Evolutionary conservation across 2,113 vertebrate genomes (phyloP), one percentile per base, ranked within the genome.

Genomic region (Camelus bactrianus): DNA sequence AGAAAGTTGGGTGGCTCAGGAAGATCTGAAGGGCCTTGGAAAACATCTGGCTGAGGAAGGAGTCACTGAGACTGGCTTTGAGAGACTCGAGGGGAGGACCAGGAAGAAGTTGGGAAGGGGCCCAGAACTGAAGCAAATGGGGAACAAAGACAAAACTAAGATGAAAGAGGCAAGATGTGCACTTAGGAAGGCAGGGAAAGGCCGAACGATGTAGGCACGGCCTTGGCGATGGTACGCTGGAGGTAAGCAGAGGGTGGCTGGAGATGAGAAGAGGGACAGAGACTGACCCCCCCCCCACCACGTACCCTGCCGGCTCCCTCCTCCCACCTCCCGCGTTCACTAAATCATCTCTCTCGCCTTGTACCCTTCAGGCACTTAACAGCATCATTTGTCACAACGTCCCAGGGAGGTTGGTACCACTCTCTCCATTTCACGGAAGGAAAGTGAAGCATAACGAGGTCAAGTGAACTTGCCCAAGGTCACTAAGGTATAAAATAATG

Each of bases 361-460:
- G 10, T 52, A 20, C 8, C 5, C 52, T 22, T 16, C 50, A 17
- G 14, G 72, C 7, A 1, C 16, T 2, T 20, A 0, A 3, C 0
- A 0, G 13, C 5, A 50, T 3, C 46, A 10, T 30, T 17, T 28
- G 20, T 54, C 70, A 56, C 28, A 58, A 8, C 30, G n/a, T 8
- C 30, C 32, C 32, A 8, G 3, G 0, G 58, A 54, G 14, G 46
- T 1, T 8, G 13, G 17, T 5, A 0, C 22, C 8, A 1, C 56
- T 26, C n/a, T 54, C 12, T 67, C 38, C 38, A 28, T 12, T 22
- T 54, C 91, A 88, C 46, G 24, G 81, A 62, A n/a, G 73, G 24
- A 80, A 30, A 65, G 38, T 3, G 20, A 77, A 2, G 6, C 52
- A 4, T 6, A 14, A 26, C 9, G 38, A 65, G 32, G 50, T 14